These are phyloP conservation scores for Hemiprocne comata DNA, from an alignment of 2,113 vertebrate genomes.

Conservation along the genomic window DNA sequence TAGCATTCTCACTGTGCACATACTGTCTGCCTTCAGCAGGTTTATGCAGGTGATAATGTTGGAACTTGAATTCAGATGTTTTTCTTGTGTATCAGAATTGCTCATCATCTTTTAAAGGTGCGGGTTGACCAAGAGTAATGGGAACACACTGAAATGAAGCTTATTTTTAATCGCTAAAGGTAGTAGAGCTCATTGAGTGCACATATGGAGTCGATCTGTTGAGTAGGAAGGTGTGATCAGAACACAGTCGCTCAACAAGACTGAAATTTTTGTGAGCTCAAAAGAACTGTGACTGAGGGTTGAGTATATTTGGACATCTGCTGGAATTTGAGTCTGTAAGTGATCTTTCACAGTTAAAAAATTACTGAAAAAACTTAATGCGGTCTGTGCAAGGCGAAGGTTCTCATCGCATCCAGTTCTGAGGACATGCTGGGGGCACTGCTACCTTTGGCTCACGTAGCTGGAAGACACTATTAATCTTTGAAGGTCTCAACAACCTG, in stretches of 20 bases:
- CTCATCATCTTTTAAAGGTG: not conserved
- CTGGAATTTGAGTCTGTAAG: not conserved
- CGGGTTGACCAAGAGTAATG: not conserved
- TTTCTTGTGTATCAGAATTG: not conserved
- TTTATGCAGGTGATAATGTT: not conserved
- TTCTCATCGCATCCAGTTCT: not conserved
- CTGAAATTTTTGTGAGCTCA: not conserved
- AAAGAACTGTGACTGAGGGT: slow-evolving; percentile 14
- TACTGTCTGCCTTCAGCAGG: not conserved
- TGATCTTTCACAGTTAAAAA: not conserved
- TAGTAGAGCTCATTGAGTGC: not conserved
- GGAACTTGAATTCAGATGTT: not conserved
- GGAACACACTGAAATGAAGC: slow-evolving; percentile 8
- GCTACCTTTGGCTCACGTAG: not conserved
- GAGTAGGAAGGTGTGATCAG: slow-evolving; percentile 67
- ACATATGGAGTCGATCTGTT: slow-evolving; percentile 65
- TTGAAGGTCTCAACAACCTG: not conserved
- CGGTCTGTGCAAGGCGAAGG: not conserved
- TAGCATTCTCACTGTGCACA: not conserved
- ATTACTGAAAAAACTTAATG: not conserved
- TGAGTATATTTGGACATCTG: slow-evolving; percentile 49
- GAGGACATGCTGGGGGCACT: rapidly evolving
- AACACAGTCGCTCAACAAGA: slow-evolving; percentile 39
- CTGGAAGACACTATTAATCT: not conserved
- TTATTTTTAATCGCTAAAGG: slow-evolving; percentile 54